Conservation (phyloP, 2,113 vertebrate species). For the Marmota monax region DNA sequence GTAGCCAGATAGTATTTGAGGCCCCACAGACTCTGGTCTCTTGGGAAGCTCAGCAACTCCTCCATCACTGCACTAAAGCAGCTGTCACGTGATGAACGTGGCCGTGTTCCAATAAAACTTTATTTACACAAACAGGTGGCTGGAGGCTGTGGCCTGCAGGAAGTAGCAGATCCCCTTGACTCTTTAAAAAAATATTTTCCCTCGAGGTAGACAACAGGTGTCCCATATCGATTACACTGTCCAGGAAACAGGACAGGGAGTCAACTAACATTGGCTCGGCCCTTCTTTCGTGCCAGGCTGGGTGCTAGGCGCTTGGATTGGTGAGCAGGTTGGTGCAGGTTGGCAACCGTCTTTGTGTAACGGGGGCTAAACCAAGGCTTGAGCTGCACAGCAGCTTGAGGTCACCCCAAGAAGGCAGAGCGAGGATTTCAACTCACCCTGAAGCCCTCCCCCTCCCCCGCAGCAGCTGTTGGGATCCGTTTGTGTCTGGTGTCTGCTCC, state of each 20-base stretch:
- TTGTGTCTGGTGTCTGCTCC: accelerated
- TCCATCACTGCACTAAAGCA: neutral
- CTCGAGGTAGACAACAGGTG: neutral
- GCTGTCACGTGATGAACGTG: neutral
- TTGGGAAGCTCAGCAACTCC: neutral
- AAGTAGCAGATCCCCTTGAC: neutral
- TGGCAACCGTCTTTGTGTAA: neutral
- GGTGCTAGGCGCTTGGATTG: neutral
- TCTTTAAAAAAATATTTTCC: too few species aligned
- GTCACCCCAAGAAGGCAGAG: neutral
- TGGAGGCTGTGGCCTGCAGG: accelerated
- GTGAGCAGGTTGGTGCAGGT: accelerated
- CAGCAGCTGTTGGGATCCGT: neutral
- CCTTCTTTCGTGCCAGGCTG: neutral
- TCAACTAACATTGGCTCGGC: neutral
- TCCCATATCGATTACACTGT: neutral
- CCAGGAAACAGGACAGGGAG: neutral
- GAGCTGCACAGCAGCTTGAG: neutral
- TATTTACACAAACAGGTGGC: neutral
- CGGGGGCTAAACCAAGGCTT: neutral
- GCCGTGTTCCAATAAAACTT: constrained; percentile 47
- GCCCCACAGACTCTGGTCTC: neutral
- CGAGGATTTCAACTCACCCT: neutral
- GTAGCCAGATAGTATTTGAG: neutral
- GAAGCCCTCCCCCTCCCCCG: accelerated